phyloP scores from a whole-genome alignment of 2,113 vertebrate species.

The Thomomys bottae region DNA sequence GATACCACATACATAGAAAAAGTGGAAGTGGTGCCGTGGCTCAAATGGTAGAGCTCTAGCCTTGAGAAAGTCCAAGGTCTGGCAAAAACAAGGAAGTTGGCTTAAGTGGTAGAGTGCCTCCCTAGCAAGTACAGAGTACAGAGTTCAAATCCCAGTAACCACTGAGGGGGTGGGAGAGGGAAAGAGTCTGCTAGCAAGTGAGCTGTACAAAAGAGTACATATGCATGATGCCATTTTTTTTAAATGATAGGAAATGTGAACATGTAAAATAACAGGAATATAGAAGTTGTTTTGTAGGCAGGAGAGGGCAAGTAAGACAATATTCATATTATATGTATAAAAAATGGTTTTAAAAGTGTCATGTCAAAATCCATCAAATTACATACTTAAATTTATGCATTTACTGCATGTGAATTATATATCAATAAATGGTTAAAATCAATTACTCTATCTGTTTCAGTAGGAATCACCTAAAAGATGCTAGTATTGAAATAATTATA shows the following conservation, averaged over 20 bases:
- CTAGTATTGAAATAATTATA: not conserved
- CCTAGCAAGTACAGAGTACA: no score
- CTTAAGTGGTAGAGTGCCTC: no score
- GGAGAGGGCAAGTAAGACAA: not conserved
- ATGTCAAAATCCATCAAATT: not conserved
- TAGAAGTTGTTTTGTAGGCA: not conserved
- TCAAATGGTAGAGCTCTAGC: no score
- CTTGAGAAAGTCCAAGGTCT: no score
- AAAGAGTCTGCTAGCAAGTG: no score
- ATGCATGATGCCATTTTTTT: not conserved
- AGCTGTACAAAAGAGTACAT: not conserved
- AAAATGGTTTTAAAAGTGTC: not conserved
- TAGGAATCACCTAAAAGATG: slow-evolving; percentile 23
- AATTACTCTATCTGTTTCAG: not conserved
- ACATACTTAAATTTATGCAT: not conserved
- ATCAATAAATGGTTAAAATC: not conserved
- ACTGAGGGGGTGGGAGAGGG: no score
- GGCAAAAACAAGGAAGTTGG: no score
- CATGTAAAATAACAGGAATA: not conserved
- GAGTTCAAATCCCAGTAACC: no score
- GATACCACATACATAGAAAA: no score
- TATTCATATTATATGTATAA: not conserved
- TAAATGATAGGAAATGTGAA: not conserved
- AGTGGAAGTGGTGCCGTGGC: no score
- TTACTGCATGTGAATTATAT: not conserved